Base-by-base conservation (phyloP, 2,888 invertebrate genomes). In the Clunio marinus region DNA sequence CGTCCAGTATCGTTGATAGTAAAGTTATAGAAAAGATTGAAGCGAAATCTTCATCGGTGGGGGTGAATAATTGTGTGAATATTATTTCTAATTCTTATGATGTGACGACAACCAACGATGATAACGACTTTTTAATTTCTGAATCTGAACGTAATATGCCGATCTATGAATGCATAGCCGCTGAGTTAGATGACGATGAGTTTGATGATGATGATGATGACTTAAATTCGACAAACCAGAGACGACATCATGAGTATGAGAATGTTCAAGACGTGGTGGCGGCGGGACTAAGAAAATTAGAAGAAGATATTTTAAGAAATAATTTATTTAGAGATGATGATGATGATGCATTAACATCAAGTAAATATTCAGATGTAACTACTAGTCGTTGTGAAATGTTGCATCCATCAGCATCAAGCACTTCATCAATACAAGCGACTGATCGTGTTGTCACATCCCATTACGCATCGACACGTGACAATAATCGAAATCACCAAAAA, bases 1-100 rank as follows among this genome's bases (percentile, higher is more conserved):
- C 51, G 35, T 66, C 66, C 55, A 32, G 66, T 66, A 35, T 66
- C 55, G 66, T 63, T 63, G 63, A 63, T 46, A 66, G 46, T 55
- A 17, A n/a, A n/a, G n/a, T 63, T 45, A 37, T 63, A 55, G 25
- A 45, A 66, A 66, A 13, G n/a, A n/a, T n/a, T 51, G 32, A 66
- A 57, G n/a, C 60, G 8, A 58, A 20, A 32, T 22, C n/a, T n/a
- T n/a, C 37, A 25, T 37, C 58, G 68, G 68, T 68, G 68, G 46
- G 32, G 68, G 68, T 68, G 57, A 68, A 68, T 58, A 58, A 57
- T 68, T 68, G 57, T 68, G 58, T 68, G 68, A 68, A 68, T 68
- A 68, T 68, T 25, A 60, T 15, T 60, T 60, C 37, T 13, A 20
- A 60, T 60, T 4, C 32, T 2, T 8, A 22, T 27, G 57, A 24